Conservation (phyloP, 2,113 vertebrate genomes). For the Phalacrocorax brasilianus region DNA sequence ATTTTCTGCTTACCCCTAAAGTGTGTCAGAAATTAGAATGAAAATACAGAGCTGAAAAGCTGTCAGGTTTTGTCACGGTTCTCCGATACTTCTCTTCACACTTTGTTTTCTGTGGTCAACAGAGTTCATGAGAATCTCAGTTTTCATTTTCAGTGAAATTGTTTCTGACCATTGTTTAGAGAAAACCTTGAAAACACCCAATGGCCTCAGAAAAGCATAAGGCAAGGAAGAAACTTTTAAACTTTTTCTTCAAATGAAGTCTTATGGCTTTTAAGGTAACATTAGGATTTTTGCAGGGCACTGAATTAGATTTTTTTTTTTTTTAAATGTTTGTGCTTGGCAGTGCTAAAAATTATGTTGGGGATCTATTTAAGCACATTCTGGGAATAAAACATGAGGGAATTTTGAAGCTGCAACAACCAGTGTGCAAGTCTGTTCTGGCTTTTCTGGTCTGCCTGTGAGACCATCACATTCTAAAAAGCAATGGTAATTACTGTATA, state of each 20-base stretch:
- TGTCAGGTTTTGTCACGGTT: neutral
- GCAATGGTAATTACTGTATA: neutral
- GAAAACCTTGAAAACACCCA: neutral
- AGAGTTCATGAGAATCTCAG: neutral
- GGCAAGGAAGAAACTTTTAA: neutral
- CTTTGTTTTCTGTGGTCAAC: neutral
- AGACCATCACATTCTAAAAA: neutral
- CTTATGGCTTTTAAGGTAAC: neutral
- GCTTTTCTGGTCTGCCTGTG: neutral
- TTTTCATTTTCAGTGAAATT: neutral
- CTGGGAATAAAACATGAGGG: neutral
- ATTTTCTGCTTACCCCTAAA: neutral
- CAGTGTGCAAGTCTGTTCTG: neutral
- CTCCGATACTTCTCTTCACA: neutral
- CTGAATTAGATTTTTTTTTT: neutral
- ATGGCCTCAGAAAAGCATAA: neutral
- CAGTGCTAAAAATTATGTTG: neutral
- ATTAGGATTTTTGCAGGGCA: neutral
- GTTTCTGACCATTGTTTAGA: neutral
- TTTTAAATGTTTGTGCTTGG: neutral
- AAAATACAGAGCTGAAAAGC: neutral
- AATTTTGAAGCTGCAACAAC: neutral
- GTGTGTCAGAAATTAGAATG: neutral
- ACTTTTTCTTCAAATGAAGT: neutral
- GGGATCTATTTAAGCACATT: neutral